Percentiles rank a stretch among this genome's conserved stretches.
phyloP scores from a whole-genome alignment of 2,888 invertebrate genomes.

The Tiliacea aurago region DNA sequence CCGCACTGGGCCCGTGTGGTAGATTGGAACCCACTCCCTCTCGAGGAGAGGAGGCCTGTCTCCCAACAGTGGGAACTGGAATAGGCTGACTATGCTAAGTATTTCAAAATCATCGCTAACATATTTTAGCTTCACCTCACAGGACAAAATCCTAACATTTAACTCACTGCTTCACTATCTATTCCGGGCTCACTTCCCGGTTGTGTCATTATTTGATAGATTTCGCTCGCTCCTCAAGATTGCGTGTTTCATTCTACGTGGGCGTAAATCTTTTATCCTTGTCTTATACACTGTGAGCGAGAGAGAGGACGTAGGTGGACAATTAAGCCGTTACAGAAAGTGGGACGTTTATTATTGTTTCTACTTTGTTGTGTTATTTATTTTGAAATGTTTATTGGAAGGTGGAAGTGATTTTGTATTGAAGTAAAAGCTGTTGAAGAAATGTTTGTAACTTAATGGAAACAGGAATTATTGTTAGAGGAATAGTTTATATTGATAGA shows the following conservation, averaged over 20 bases:
- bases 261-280: conserved; percentile 61
- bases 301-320: conserved; percentile 49
- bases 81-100: not conserved
- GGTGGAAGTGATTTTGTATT: conserved; percentile 31
- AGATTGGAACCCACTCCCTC: no score
- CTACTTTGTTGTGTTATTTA: conserved; percentile 55
- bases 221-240: conserved; percentile 65
- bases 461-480: not conserved
- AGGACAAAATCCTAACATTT: conserved; percentile 24
- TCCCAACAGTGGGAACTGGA: no score
- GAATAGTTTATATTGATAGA: not conserved
- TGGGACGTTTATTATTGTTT: conserved; percentile 67
- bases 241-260: conserved; percentile 65
- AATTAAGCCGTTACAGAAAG: conserved; percentile 65
- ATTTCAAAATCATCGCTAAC: not conserved
- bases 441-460: conserved; percentile 9
- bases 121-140: conserved; percentile 17
- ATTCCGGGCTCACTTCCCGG: conserved; percentile 64
- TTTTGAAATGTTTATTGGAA: conserved; percentile 51
- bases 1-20: no score
- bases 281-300: conserved; percentile 34
- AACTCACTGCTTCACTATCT: conserved; percentile 43
- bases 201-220: conserved; percentile 67
- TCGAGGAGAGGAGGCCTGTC: no score
- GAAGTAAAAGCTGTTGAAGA: not conserved